Evolutionary conservation across 2,113 vertebrate species (phyloP), one percentile per base, ranked within the genome.

Genomic region (Genyomyrus donnyi): DNA sequence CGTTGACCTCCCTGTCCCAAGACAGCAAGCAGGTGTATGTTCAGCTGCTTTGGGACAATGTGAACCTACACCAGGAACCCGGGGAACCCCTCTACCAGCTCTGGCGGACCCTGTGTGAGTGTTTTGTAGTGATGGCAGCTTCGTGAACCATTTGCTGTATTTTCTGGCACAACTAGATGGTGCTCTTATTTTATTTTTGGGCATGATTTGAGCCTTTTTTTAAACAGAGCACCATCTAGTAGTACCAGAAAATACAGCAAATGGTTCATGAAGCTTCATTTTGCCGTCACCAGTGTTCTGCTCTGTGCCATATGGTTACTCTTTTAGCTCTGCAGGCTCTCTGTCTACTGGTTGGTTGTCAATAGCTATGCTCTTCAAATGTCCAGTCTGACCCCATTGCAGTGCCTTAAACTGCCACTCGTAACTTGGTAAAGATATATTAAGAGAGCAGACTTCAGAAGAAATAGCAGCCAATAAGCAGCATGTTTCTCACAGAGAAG

Each of bases 11-110:
- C 58, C 95, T 99, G 92, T 96, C 96, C 90, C 98, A 99, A 93
- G 98, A 99, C 92, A 99, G 97, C 93, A 99, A 99, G 94, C 96
- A 97, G 89, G 98, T 99, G 0, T 99, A 94, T 74, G 95, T 99
- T 88, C 98, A 99, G 90, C 95, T 99, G 58, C 94, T 99, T 24
- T 99, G 98, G 98, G 98, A 99, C 95, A 99, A 99, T 91, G 96
- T 97, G 91, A 99, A 99, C 91, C 96, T 99, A 90, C 98, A 99
- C 92, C 97, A 98, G 92, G 98, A 99, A 85, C 96, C 95, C 0
- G 97, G 96, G 58, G 97, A 99, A 6, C 97, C 98, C 1, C 95
- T 99, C 0, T 99, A 99, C 93, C 95, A 96, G 80, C 96, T 95
- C 49, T 99, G 98, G 98, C 97, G 98, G 90, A 96, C 94, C 89